phyloP scores from a whole-genome alignment of 1,140 invertebrate species.

The Atta cephalotes region DNA sequence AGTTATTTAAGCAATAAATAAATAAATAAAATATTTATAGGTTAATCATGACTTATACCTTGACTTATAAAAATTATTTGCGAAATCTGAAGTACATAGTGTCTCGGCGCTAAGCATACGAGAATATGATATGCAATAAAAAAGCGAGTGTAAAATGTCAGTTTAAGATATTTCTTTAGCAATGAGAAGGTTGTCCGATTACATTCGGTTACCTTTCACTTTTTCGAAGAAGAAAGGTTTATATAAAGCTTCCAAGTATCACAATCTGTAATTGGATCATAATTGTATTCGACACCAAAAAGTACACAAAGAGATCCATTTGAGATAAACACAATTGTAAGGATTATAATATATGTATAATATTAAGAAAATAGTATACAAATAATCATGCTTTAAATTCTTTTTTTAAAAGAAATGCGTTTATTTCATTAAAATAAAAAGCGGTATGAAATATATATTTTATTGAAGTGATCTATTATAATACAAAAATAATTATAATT shows the following conservation, averaged over 20 bases:
- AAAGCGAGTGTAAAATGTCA: conserved; percentile 16
- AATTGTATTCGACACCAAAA: not conserved
- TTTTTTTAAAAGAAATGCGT: too few relatives aligned
- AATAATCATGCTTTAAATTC: too few relatives aligned
- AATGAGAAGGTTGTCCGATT: not conserved
- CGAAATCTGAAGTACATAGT: not conserved
- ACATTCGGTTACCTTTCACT: conserved; percentile 45
- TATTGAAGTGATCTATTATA: too few relatives aligned
- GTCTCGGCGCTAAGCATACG: too few relatives aligned
- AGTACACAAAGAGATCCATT: not conserved
- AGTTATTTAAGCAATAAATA: not conserved
- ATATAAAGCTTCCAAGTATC: not conserved
- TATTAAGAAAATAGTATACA: too few relatives aligned
- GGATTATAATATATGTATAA: not conserved
- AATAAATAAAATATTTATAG: not conserved
- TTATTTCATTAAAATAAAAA: too few relatives aligned
- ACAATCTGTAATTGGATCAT: not conserved
- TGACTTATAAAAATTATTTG: not conserved
- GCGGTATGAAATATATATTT: too few relatives aligned
- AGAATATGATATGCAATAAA: not conserved
- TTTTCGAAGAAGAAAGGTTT: conserved; percentile 26
- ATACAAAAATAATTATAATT: too few relatives aligned
- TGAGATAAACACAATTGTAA: not conserved
- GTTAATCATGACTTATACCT: too few relatives aligned
- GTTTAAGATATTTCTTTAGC: not conserved